Evolutionary conservation across 2,888 invertebrate species (phyloP), one percentile per base, ranked within the genome.

Genomic region (Drosophila flavopinicola): DNA sequence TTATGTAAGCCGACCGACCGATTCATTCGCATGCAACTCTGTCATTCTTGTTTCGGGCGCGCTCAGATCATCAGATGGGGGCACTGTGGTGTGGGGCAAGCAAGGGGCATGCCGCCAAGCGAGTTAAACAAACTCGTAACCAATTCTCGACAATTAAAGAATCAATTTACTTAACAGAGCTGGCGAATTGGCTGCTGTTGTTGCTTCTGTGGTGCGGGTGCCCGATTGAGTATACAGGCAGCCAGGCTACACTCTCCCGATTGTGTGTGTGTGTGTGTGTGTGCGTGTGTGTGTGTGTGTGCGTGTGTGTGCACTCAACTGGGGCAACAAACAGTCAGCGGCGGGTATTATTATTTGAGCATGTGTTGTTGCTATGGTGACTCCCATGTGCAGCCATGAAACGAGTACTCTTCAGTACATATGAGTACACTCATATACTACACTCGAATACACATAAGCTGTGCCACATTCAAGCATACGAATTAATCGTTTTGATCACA

Each of bases 141-240:
- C 80, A 82, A 82, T 82, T 86, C 82, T 84, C 80, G 58, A 77
- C 82, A 82, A 82, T 82, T 82, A 82, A 84, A 82, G 82, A 82
- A 82, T 82, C 82, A 82, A 86, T 82, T 82, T 82, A 82, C 86
- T 74, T 71, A 85, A 79, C 80, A 61, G 84, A 67, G 84, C 82
- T 77, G 84, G 86, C 84, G 84, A 84, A 79, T 84, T 79, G 72
- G 23, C 52, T 33, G 64, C 49, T 63, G 20, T 30, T 13, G 17
- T 17, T n/a, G 47, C 15, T 35, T 32, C 48, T 54, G 44, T 6
- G 71, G 58, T 67, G 73, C 72, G 63, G 73, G 60, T 74, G 69
- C 72, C 58, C 58, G 71, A 30, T 60, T 66, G 42, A 49, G 66
- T 3, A 42, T 56, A 44, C 27, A 38, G 37, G 42, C 58, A 56